phyloP scores from a whole-genome alignment of 64 coral and sea anemone genomes.

The Montipora capricornis region DNA sequence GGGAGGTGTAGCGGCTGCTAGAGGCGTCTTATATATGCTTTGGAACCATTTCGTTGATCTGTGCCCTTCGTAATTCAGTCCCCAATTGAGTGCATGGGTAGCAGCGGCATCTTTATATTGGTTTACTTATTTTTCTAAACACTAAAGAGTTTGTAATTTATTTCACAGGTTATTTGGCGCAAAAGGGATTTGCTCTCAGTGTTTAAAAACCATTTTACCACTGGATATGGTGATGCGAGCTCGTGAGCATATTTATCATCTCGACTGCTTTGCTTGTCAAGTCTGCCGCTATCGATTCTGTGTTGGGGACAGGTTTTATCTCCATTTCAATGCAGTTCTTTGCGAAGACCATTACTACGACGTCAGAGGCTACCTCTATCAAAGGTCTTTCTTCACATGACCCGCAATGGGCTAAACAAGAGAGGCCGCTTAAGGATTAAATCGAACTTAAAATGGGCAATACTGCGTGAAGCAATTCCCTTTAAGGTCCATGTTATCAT shows the following conservation, averaged over 20 bases:
- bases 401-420: not conserved
- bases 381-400: slow-evolving; percentile 8
- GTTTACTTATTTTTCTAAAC: too few relatives aligned
- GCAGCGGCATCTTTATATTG: too few relatives aligned
- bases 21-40: too few relatives aligned
- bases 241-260: slow-evolving; percentile 81
- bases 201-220: slow-evolving; percentile 82
- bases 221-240: slow-evolving; percentile 94
- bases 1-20: too few relatives aligned
- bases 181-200: slow-evolving; percentile 80
- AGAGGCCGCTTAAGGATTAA: not conserved
- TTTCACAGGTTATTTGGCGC: slow-evolving; percentile 77
- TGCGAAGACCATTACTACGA: slow-evolving; percentile 86
- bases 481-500: too few relatives aligned
- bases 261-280: slow-evolving; percentile 90
- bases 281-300: slow-evolving; percentile 86
- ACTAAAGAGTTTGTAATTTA: not conserved
- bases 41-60: too few relatives aligned
- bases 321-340: slow-evolving; percentile 77
- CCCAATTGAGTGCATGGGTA: too few relatives aligned
- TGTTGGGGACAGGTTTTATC: slow-evolving; percentile 85
- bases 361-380: slow-evolving; percentile 2
- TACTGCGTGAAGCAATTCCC: too few relatives aligned
- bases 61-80: too few relatives aligned
- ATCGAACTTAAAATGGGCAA: not conserved